Percentiles rank a stretch among this genome's conserved stretches.
These are phyloP conservation scores for Rhinogobius similis DNA, from an alignment of 2,113 vertebrate species.

Conservation along the genomic window DNA sequence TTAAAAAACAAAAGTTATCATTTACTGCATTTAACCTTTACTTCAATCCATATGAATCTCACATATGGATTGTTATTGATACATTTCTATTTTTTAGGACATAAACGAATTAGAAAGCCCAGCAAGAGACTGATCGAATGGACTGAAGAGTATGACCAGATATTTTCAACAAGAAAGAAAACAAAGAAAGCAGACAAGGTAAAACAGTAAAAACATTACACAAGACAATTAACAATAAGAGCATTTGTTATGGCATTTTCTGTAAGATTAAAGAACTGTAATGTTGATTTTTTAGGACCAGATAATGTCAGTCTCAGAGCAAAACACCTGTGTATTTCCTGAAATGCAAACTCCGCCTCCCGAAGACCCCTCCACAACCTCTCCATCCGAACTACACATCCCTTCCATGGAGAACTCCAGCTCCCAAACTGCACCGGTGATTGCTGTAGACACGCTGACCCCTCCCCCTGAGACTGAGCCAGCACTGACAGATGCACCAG, in stretches of 20 bases:
- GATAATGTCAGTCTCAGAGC: slow-evolving; percentile 23
- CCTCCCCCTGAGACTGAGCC: slow-evolving; percentile 75
- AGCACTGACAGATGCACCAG: slow-evolving; percentile 30
- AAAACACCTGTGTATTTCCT: slow-evolving; percentile 47
- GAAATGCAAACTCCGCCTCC: slow-evolving; percentile 77
- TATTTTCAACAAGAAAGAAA: slow-evolving; percentile 92
- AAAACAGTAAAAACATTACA: slow-evolving; percentile 28
- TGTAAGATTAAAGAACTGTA: neutral
- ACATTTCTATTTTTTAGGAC: slow-evolving; percentile 72
- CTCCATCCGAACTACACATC: slow-evolving; percentile 46
- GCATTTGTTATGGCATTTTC: neutral
- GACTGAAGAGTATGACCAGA: slow-evolving; percentile 92
- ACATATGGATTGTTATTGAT: too few species aligned
- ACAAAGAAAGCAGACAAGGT: slow-evolving; percentile 87
- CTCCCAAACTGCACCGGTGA: slow-evolving; percentile 56
- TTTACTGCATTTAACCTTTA: too few species aligned
- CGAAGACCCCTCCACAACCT: slow-evolving; percentile 59
- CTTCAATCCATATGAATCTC: too few species aligned
- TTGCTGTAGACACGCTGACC: slow-evolving; percentile 75
- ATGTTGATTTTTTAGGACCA: slow-evolving; percentile 23
- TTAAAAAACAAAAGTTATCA: too few species aligned
- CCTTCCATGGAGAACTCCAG: slow-evolving; percentile 46
- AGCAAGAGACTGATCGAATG: slow-evolving; percentile 94
- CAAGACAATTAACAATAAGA: too few species aligned
- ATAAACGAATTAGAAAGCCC: slow-evolving; percentile 93